Conservation (phyloP, 2,797 vertebrate genomes). For the Urosaurus nigricauda region DNA sequence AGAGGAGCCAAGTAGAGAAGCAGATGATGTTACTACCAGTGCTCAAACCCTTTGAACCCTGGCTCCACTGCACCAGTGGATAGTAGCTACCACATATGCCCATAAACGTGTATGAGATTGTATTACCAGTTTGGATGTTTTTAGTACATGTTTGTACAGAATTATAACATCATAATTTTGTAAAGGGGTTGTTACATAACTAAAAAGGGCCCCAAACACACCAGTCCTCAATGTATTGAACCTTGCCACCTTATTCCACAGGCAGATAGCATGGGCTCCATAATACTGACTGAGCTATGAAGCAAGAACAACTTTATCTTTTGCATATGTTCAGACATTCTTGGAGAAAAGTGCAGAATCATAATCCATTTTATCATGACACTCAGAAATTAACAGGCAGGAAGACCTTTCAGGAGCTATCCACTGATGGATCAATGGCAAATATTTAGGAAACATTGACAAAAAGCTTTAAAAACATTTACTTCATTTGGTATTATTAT, state of each 20-base stretch:
- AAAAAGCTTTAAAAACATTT: neutral
- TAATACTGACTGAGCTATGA: neutral
- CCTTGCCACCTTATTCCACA: neutral
- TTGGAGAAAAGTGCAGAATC: neutral
- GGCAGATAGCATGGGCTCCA: neutral
- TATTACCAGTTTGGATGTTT: neutral
- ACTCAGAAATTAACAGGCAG: neutral
- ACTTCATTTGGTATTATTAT: too few species aligned
- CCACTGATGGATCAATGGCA: neutral
- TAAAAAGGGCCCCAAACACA: neutral
- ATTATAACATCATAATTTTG: neutral
- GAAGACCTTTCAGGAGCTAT: neutral
- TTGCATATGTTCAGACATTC: neutral
- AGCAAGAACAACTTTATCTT: neutral
- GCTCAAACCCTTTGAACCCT: neutral
- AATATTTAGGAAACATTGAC: neutral
- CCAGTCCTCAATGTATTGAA: neutral
- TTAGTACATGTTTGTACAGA: neutral
- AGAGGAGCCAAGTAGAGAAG: neutral
- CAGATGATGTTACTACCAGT: neutral
- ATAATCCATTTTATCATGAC: neutral
- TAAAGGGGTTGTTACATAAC: too few species aligned
- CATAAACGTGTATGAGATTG: neutral
- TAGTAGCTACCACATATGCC: neutral
- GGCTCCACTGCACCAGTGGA: neutral